Base-by-base conservation (phyloP, 2,113 vertebrate genomes). In the Melospiza georgiana region DNA sequence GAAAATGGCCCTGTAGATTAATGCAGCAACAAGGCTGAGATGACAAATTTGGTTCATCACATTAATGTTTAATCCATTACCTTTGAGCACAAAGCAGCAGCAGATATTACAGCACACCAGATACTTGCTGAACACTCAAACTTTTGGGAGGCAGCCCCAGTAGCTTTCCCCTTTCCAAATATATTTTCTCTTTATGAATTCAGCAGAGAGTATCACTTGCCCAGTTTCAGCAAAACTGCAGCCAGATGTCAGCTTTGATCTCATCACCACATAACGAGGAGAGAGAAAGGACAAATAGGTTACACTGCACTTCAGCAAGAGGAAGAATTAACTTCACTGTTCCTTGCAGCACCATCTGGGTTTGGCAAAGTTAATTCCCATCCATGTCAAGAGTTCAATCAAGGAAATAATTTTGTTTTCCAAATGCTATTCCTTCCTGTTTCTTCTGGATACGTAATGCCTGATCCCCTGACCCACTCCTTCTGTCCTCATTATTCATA, bases 171-270 rank as follows among this genome's bases (percentile, higher is more conserved):
- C 86, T 96, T 55, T 67, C 78, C 78, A 94, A 84, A 69, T 65
- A 5, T n/a, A 69, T 95, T 95, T 81, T 74, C 27, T 71, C 49
- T 54, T 94, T 30, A 78, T 93, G 83, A 94, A 96, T 93, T 93
- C 86, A 95, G 62, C 19, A 22, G 75, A 81, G 67, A 67, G 52
- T 67, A 93, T 91, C 87, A 92, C 92, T 79, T 95, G 95, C 89
- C 93, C 91, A 55, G 69, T 89, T 96, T 95, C 72, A 95, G 95
- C 58, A 96, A 77, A 94, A 84, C 59, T 58, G 72, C 87, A 91
- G 90, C 90, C 90, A 96, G 87, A 94, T 96, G 96, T 97, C 95
- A 95, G 86, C 79, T 96, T 89, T 95, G 94, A 96, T 96, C 91
- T 89, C 58, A 90, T 96, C 93, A 87, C 28, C 77, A 83, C 84